Evolutionary conservation across 2,888 invertebrate species (phyloP), one percentile per base, ranked within the genome.

Genomic region (Acleris cristana): DNA sequence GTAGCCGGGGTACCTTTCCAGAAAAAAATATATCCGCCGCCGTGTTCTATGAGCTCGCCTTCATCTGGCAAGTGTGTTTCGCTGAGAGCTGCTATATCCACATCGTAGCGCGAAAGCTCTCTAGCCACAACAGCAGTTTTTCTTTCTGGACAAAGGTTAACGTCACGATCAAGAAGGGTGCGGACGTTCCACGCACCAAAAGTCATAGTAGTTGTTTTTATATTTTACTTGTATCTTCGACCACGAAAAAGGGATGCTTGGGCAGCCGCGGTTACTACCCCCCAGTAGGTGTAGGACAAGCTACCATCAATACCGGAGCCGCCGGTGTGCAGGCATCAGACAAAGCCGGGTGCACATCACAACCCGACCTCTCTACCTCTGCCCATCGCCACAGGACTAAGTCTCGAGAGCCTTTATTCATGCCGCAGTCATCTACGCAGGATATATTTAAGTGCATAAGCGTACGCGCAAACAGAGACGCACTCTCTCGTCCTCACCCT

Each of bases 271-370:
- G 49, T 49, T 49, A 19, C 49, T 49, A 49, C 19, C 19, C 10
- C 49, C 49, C 21, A 21, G n/a, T 18, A 49, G 4, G 10, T 8
- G 16, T n/a, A n/a, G 49, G 49, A 18, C 4, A 71, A 74, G 63
- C 73, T 72, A 72, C 72, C 73, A 72, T 21, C 71, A 16, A 64
- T 55, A 64, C 57, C 51, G 1, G 23, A 18, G 30, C 70, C 70
- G 66, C 71, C 67, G 23, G 49, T 49, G 71, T 73, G 72, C 70
- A 69, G 70, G 61, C 14, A 54, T 62, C 55, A 51, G 58, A 61
- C 58, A 66, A 66, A 69, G 63, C 62, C 67, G 16, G 44, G 60
- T 10, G 2, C 40, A 44, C 64, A 69, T 45, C 58, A 64, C 30
- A 49, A 23, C 58, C 52, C 23, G 53, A 58, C 66, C 64, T 30